A percentile compares a stretch with the other conserved stretches of the same genome.
Evolutionary conservation across 1,140 invertebrate species (phyloP).

Genomic region (Venturia canescens): DNA sequence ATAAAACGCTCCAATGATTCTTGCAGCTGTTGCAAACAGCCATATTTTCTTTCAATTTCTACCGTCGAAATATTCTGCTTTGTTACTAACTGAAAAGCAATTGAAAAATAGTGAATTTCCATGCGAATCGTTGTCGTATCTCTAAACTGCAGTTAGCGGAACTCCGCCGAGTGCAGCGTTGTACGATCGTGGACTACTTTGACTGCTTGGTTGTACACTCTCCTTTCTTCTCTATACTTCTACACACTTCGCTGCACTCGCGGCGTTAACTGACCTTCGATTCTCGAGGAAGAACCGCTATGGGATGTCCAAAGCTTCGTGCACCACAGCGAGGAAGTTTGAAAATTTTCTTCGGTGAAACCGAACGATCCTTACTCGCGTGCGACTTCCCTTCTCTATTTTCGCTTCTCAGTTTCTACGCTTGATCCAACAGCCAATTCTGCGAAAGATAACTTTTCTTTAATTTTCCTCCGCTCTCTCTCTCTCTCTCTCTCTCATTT

Average conservation of each 20-base stretch:
- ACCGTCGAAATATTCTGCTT: too few species aligned
- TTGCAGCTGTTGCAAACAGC: too few species aligned
- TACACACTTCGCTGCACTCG: slow-evolving; percentile 24
- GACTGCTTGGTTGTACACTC: slow-evolving; percentile 26
- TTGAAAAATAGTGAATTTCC: too few species aligned
- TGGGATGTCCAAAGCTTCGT: slow-evolving; percentile 31
- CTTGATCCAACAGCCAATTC: not conserved
- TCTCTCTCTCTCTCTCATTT: too few species aligned
- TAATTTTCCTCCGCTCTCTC: not conserved
- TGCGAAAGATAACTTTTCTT: not conserved
- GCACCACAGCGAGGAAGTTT: slow-evolving; percentile 7
- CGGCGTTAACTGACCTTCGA: slow-evolving; percentile 49
- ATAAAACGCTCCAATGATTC: too few species aligned
- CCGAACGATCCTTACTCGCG: not conserved
- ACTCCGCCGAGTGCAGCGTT: not conserved
- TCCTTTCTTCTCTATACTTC: slow-evolving; percentile 29
- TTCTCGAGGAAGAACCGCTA: slow-evolving; percentile 47
- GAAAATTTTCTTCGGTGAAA: not conserved
- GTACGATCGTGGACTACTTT: slow-evolving; percentile 48
- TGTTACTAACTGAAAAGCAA: too few species aligned
- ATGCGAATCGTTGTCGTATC: too few species aligned
- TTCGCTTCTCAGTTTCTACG: not conserved
- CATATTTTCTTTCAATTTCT: too few species aligned
- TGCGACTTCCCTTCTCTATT: not conserved
- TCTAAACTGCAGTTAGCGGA: slow-evolving; percentile 31